These are phyloP conservation scores for Limonius californicus DNA, from an alignment of 1,140 invertebrate genomes.

Conservation along the genomic window DNA sequence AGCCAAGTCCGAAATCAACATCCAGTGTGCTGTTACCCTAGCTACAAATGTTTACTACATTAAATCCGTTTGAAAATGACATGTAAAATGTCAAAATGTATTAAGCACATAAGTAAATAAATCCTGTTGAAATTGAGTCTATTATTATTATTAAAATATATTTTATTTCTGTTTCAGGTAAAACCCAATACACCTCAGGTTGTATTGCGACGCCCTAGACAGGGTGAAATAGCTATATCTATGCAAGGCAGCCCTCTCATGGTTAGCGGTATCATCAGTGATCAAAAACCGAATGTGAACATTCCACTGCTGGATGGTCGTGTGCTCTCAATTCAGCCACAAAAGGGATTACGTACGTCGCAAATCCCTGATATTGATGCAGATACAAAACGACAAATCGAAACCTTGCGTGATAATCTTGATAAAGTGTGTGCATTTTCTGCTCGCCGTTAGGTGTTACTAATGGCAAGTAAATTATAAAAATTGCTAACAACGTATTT, in stretches of 20 bases:
- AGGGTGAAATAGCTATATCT: slow-evolving; percentile 64
- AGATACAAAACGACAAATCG: slow-evolving; percentile 52
- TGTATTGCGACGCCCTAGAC: slow-evolving; percentile 56
- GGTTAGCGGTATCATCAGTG: slow-evolving; percentile 47
- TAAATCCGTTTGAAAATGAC: too few relatives aligned
- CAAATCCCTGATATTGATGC: slow-evolving; percentile 53
- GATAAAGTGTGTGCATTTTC: slow-evolving; percentile 50
- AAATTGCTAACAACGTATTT: too few relatives aligned
- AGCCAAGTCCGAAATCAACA: too few relatives aligned
- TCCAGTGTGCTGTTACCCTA: too few relatives aligned
- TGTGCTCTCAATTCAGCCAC: slow-evolving; percentile 59
- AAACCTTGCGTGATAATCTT: slow-evolving; percentile 55
- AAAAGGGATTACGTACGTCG: slow-evolving; percentile 52
- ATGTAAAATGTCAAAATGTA: too few relatives aligned
- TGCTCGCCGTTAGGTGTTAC: too few relatives aligned
- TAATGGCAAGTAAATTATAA: too few relatives aligned
- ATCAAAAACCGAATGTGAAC: slow-evolving; percentile 58
- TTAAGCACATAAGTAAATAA: too few relatives aligned
- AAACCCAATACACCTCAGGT: slow-evolving; percentile 58
- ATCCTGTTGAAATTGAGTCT: too few relatives aligned
- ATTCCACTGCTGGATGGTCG: slow-evolving; percentile 59
- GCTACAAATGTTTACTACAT: too few relatives aligned
- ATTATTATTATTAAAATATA: too few relatives aligned
- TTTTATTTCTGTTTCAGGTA: too few relatives aligned
- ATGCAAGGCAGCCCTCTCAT: slow-evolving; percentile 64